These are phyloP conservation scores for Anarsia innoxiella DNA, from an alignment of 2,888 invertebrate genomes.

Conservation along the genomic window DNA sequence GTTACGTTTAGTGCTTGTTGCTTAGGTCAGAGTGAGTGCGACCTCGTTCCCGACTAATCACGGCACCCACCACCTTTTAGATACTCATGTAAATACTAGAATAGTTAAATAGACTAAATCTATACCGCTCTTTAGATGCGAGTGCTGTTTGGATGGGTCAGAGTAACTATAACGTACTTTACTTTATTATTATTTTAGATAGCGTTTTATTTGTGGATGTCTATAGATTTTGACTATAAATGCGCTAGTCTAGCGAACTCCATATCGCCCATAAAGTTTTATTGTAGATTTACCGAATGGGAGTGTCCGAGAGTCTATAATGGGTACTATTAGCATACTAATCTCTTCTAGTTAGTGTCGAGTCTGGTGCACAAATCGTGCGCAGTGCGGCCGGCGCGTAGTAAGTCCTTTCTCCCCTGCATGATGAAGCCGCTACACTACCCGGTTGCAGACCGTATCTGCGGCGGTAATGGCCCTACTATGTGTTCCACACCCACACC, in stretches of 20 bases:
- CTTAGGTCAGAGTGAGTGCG: slow-evolving; percentile 47
- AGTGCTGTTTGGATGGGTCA: slow-evolving; percentile 73
- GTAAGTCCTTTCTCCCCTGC: slow-evolving; percentile 56
- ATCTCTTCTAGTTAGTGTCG: slow-evolving; percentile 65
- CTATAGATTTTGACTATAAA: slow-evolving; percentile 57
- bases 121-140: slow-evolving; percentile 42
- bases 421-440: slow-evolving; percentile 18
- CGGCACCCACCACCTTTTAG: slow-evolving; percentile 40
- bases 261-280: slow-evolving; percentile 59
- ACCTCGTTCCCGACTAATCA: slow-evolving; percentile 37
- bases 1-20: slow-evolving; percentile 65
- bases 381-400: slow-evolving; percentile 43
- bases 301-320: slow-evolving; percentile 48
- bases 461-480: slow-evolving; percentile 17
- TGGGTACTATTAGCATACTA: slow-evolving; percentile 63
- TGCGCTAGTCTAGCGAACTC: slow-evolving; percentile 66
- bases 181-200: slow-evolving; percentile 44
- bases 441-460: slow-evolving; percentile 5
- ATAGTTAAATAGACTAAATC: slow-evolving; percentile 45
- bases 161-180: slow-evolving; percentile 44
- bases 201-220: slow-evolving; percentile 54
- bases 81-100: slow-evolving; percentile 51
- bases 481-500: slow-evolving; percentile 22
- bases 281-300: slow-evolving; percentile 56
- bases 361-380: slow-evolving; percentile 47